Evolutionary conservation across 2,113 vertebrate genomes (phyloP).

Genomic region (Corythornis madagascariensis): DNA sequence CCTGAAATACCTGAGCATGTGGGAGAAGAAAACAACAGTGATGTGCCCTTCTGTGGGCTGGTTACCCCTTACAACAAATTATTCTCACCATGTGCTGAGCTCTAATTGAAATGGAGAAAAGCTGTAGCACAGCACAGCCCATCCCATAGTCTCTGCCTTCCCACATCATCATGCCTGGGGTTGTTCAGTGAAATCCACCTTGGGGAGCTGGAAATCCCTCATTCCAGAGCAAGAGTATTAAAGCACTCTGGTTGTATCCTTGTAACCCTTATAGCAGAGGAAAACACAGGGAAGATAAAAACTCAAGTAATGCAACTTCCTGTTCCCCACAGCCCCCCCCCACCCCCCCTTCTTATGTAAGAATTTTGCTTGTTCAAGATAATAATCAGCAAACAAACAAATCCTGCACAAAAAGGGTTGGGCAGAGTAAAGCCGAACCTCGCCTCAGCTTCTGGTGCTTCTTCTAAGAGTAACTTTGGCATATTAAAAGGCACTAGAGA

Average conservation of each 20-base stretch:
- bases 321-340: not conserved
- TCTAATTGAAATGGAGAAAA: not conserved
- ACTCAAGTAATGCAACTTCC: not conserved
- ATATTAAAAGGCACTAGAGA: not conserved
- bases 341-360: not conserved
- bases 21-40: not conserved
- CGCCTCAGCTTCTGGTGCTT: not conserved
- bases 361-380: conserved; percentile 2
- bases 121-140: not conserved
- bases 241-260: not conserved
- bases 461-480: not conserved
- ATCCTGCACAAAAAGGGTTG: not conserved
- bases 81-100: not conserved
- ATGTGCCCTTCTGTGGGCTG: not conserved
- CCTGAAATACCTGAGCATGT: not conserved
- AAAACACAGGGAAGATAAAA: not conserved
- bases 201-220: not conserved
- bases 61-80: not conserved
- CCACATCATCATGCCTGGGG: not conserved
- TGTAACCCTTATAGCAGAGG: not conserved
- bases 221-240: not conserved
- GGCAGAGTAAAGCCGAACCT: not conserved
- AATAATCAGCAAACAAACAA: conserved; percentile 14
- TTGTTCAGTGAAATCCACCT: not conserved
- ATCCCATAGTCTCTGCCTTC: not conserved